phyloP scores from a whole-genome alignment of 2,888 invertebrate genomes.

The Mylabris sibirica region DNA sequence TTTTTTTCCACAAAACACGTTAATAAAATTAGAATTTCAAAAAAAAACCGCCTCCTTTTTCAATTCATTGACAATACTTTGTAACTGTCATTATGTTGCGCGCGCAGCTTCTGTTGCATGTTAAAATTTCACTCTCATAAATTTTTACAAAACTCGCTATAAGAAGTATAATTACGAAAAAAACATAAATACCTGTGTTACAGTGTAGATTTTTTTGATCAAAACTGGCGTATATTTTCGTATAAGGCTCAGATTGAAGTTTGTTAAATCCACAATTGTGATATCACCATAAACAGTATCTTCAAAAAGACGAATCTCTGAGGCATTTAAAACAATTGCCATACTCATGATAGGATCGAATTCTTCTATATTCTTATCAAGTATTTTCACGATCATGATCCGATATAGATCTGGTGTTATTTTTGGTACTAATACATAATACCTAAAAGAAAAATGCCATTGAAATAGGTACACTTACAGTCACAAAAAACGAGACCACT shows the following conservation, averaged over 20 bases:
- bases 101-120: no score
- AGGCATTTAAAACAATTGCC: conserved; percentile 60
- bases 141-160: no score
- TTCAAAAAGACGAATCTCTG: conserved; percentile 60
- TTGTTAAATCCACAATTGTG: conserved; percentile 61
- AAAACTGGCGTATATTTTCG: conserved; percentile 58
- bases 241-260: conserved; percentile 58
- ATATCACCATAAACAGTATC: conserved; percentile 62
- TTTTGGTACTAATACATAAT: conserved; percentile 62
- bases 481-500: no score
- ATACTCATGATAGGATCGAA: conserved; percentile 58
- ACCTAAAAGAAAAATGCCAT: conserved; percentile 54
- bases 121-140: no score
- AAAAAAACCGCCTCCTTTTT: no score
- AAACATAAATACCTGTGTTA: not conserved
- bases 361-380: conserved; percentile 38
- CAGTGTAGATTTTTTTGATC: conserved; percentile 55
- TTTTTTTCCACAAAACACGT: no score
- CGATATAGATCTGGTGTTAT: conserved; percentile 60
- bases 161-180: no score
- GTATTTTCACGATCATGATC: conserved; percentile 60
- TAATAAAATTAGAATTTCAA: no score
- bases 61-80: no score
- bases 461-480: conserved; percentile 35
- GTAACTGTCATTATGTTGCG: no score